Base-by-base conservation (phyloP, 1,140 invertebrate genomes). In the Nymphalis io region DNA sequence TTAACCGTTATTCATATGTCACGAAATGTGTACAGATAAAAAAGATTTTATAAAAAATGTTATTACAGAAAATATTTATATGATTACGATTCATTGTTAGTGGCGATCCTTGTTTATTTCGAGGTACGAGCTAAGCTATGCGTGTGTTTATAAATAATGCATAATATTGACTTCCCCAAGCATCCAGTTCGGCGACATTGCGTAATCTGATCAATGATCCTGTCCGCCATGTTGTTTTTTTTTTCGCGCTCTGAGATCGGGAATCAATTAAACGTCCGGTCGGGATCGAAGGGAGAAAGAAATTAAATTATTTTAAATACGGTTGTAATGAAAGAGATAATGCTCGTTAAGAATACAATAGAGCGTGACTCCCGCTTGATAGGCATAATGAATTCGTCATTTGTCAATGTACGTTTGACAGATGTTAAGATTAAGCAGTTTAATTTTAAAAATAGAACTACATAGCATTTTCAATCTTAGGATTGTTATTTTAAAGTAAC, bases 181-280 rank as follows among this genome's bases (percentile, higher is more conserved):
- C 76, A 87, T 89, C 89, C 89, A 85, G 87, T 89, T 85, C 78
- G 78, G 85, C 82, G 78, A 80, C 87, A 90, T 90, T 87, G 81
- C 81, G 86, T 88, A 88, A 89, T 89, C 82, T 89, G 83, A 87
- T 87, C 87, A 90, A 85, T 88, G 84, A 83, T 88, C 82, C 82
- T 79, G 82, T 77, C 78, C 27, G 75, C 80, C 80, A 82, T 80
- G 65, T 80, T 81, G 55, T 11, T 79, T 85, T 86, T 89, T 86
- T 83, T 64, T 57, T 55, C 60, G 55, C 51, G 16, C 71, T 44
- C 60, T 72, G 69, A 64, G 69, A 87, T 77, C 74, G 75, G 79
- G 81, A 86, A 85, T 86, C 85, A 88, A 88, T 88, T 88, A 87
- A 80, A 79, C 78, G 78, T 85, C 85, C 81, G 78, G 78, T 74